Conservation (phyloP, 2,888 invertebrate genomes). For the Lasius platythorax region DNA sequence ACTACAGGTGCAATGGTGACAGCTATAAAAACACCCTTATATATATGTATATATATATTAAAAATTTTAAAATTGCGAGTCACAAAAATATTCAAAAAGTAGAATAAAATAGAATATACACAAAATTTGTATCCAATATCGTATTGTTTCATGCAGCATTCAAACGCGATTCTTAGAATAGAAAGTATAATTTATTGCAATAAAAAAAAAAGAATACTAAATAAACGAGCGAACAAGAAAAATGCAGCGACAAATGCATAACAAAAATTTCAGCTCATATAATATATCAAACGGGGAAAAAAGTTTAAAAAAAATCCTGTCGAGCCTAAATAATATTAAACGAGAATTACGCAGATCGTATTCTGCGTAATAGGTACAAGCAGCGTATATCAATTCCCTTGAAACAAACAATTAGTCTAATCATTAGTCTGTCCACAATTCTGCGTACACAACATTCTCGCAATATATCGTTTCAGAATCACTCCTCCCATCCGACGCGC, state of each 20-base stretch:
- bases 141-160: background rate
- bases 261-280: background rate
- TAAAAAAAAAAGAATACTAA: background rate
- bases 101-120: background rate
- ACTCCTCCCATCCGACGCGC: slow-evolving; percentile 1
- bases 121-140: background rate
- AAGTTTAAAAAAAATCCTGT: background rate
- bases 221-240: background rate
- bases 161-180: background rate
- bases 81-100: slow-evolving; percentile 10
- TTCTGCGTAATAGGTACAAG: background rate
- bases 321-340: background rate
- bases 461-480: slow-evolving; percentile 10
- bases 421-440: slow-evolving; percentile 8
- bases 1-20: slow-evolving; percentile 62
- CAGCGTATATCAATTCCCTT: background rate
- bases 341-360: background rate
- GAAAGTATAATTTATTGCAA: background rate
- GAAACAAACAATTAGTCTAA: background rate
- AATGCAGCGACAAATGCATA: background rate
- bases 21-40: background rate
- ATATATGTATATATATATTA: background rate
- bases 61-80: background rate
- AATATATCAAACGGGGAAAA: background rate
- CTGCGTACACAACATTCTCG: slow-evolving; percentile 18